Evolutionary conservation across 2,888 invertebrate genomes (phyloP), one percentile per base, ranked within the genome.

Genomic region (Caenorhabditis imperialis): DNA sequence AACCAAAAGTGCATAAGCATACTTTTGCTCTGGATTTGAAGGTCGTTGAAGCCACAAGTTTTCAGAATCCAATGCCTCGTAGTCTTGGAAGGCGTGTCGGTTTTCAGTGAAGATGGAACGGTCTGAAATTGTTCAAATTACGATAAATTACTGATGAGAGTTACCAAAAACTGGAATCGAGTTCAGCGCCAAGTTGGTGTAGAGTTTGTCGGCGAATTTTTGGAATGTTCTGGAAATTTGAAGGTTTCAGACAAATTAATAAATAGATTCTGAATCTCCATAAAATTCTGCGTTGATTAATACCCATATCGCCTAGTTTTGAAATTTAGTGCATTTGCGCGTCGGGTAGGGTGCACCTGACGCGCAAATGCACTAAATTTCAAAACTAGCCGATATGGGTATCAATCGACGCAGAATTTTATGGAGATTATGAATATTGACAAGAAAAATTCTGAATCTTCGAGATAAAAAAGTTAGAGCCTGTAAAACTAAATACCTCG

Each of bases 121-220:
- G 35, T 50, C 50, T 50, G 50, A 22, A 50, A 20, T 10, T n/a
- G 23, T 33, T 40, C 30, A 38, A n/a, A 38, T 5, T 7, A 38
- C 18, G 37, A 4, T 25, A 14, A 14, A 23, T 6, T 38, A 25
- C 14, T 20, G 38, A 12, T 40, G 10, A 14, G 14, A 44, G 18
- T 7, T 25, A 69, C 51, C 47, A 23, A 61, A 60, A 30, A 55
- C 45, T 12, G 60, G 71, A 12, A 50, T 22, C 14, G 27, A 60
- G 33, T 55, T 37, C 20, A 72, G 14, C 1, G 55, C 54, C 6
- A 23, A 18, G 44, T 62, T 71, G 0, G 47, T 55, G 55, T 62
- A 71, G 2, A 71, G 48, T 37, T 71, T 61, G 16, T 50, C 44
- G 12, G 71, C 48, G 18, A 61, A 71, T 25, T 62, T 62, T 57